Evolutionary conservation across 2,113 vertebrate genomes (phyloP).

Genomic region (Papio anubis): DNA sequence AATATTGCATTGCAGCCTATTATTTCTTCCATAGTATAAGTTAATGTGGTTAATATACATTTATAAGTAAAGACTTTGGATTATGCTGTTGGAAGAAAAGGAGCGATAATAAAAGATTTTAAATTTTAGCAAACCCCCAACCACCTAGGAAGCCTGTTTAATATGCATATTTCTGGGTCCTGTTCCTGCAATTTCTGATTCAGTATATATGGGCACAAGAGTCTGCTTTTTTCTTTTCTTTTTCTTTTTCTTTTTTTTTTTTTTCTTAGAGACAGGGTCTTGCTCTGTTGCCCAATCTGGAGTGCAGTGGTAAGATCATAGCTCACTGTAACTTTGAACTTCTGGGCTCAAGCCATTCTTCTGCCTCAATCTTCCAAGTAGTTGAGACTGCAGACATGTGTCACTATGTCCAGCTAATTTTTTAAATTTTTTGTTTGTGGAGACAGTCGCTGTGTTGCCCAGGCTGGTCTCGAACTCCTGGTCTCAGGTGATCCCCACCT

Average conservation of each 20-base stretch:
- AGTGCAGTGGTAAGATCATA: neutral
- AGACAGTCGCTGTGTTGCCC: neutral
- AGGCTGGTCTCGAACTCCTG: neutral
- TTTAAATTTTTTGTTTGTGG: neutral
- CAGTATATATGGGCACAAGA: neutral
- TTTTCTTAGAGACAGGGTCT: no score
- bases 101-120: neutral
- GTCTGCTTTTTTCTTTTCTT: neutral
- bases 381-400: neutral
- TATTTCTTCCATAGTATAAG: slow-evolving; percentile 26
- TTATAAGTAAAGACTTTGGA: slow-evolving; percentile 40
- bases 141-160: neutral
- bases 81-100: slow-evolving; percentile 38
- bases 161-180: neutral
- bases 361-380: neutral
- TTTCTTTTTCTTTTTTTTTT: no score
- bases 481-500: neutral
- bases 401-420: neutral
- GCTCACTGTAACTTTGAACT: neutral
- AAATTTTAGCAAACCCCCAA: slow-evolving; percentile 16
- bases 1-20: neutral
- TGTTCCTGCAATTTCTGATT: neutral
- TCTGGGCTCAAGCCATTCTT: neutral
- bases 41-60: slow-evolving; percentile 16
- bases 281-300: neutral